These are phyloP conservation scores for Psittacara wagleri DNA, from an alignment of 2,113 vertebrate species.

Conservation along the genomic window DNA sequence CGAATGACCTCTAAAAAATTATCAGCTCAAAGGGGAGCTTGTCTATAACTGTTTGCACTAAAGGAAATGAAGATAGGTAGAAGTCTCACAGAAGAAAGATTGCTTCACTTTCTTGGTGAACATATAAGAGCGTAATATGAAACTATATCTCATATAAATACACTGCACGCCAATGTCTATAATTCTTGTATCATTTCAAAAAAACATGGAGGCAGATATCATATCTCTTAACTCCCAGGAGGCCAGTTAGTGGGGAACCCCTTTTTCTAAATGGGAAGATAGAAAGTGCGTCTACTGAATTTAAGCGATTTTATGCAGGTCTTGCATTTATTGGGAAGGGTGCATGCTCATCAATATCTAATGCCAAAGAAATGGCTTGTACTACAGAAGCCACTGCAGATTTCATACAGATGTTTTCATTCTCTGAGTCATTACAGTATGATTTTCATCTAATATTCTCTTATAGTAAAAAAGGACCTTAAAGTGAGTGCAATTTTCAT, in stretches of 20 bases:
- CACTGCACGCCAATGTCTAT: neutral
- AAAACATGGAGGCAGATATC: neutral
- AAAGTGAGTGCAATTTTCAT: conserved; percentile 3
- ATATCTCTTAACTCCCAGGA: neutral
- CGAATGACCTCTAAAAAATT: conserved; percentile 76
- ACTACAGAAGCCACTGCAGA: neutral
- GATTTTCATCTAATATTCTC: neutral
- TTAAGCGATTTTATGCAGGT: neutral
- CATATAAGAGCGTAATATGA: neutral
- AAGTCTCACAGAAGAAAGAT: conserved; percentile 21
- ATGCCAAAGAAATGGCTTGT: conserved; percentile 14
- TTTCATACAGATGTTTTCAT: conserved; percentile 43
- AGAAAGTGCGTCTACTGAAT: neutral
- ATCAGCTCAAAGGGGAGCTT: conserved; percentile 62
- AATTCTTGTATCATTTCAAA: conserved; percentile 42
- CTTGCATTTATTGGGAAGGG: neutral
- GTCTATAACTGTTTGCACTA: conserved; percentile 68
- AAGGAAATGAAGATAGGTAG: conserved; percentile 50
- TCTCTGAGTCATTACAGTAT: neutral
- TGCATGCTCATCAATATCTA: conserved; percentile 25
- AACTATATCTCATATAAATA: conserved; percentile 30
- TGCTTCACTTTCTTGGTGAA: conserved; percentile 42
- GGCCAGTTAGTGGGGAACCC: neutral
- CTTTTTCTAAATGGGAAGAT: neutral
- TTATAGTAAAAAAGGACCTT: neutral